A percentile compares a stretch with the other conserved stretches of the same genome.
phyloP scores from a whole-genome alignment of 2,113 vertebrate species.

The Chionis minor region DNA sequence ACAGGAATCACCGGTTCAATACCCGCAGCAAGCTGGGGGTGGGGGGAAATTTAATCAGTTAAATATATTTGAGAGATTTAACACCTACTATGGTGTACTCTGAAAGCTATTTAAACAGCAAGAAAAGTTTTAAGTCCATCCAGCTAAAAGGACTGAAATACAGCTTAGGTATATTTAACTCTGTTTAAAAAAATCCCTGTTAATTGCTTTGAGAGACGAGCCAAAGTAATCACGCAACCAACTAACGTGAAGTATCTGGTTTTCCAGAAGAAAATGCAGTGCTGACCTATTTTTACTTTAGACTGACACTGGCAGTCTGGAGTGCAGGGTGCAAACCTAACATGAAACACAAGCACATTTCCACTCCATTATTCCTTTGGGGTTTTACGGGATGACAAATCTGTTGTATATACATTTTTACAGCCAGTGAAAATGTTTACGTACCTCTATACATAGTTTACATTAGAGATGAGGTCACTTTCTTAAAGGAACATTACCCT shows the following conservation, averaged over 20 bases:
- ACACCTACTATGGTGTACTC: background rate
- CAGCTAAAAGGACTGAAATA: background rate
- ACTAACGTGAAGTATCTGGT: background rate
- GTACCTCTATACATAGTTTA: background rate
- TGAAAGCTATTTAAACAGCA: background rate
- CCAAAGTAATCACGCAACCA: background rate
- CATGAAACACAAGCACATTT: background rate
- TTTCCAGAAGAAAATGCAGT: background rate
- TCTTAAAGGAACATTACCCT: background rate
- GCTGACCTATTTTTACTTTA: background rate
- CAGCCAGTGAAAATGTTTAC: background rate
- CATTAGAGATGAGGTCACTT: background rate
- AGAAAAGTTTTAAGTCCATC: background rate
- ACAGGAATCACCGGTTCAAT: background rate
- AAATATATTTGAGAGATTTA: background rate
- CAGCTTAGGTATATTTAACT: background rate
- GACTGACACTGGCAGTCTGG: rapidly evolving
- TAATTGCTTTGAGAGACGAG: background rate
- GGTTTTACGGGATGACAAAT: background rate
- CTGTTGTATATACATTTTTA: background rate
- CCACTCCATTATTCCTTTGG: background rate
- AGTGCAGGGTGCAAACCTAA: background rate
- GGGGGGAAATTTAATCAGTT: background rate
- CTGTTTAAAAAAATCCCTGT: background rate
- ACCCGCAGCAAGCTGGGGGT: background rate